Evolutionary conservation across 2,888 invertebrate species (phyloP), one percentile per base, ranked within the genome.

Genomic region (Phragmatobia fuliginosa): DNA sequence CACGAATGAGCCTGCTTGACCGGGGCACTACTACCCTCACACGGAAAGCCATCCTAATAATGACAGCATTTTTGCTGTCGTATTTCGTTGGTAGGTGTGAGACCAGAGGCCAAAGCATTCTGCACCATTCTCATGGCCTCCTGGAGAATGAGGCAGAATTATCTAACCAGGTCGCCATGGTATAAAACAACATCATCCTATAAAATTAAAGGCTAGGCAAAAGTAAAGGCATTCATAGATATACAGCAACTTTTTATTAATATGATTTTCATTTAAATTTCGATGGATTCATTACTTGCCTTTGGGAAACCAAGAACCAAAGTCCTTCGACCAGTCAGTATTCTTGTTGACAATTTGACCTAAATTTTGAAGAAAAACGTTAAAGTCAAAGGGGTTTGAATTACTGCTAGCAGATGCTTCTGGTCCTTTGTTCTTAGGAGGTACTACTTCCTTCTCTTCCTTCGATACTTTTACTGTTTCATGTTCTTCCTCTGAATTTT

Each of bases 321-420:
- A 0, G 16, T 36, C 56, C 56, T 65, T 36, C 36, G 56, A 28
- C 65, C 56, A 65, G 33, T 56, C 56, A 28, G 28, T 56, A 18
- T 65, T 65, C 11, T 52, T 36, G 36, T 56, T 64, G 2, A 65
- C 6, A 38, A 38, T 6, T 36, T 65, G 52, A 18, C 65, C 65
- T 28, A 65, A 25, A 21, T 56, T 65, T 65, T 65, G 52, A 1
- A 65, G 36, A 36, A 56, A 56, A 11, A 36, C 38, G 28, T 65
- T 65, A 21, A 56, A 33, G 25, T 65, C 65, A 8, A 25, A 28
- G 18, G 38, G 33, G 5, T 41, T 41, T n/a, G 63, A 33, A 52
- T 32, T 14, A n/a, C 7, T 31, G 11, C 49, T n/a, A 31, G 4
- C 31, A 49, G 49, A 14, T 31, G n/a, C 33, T 33, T 64, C 63